Conservation (phyloP, 2,113 vertebrate genomes). For the Pygathrix nemaeus region DNA sequence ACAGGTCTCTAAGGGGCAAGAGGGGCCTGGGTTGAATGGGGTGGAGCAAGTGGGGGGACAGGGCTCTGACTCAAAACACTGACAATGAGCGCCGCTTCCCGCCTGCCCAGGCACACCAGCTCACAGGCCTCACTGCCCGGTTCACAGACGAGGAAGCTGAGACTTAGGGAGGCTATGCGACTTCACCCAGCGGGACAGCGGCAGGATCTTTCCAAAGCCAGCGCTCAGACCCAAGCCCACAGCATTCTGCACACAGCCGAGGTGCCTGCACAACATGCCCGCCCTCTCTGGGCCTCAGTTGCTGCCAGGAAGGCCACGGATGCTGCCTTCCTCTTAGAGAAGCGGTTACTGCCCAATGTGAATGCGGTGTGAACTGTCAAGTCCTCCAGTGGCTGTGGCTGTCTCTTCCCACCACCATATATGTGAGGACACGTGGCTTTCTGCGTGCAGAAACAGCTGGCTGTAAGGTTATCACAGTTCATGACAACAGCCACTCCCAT, state of each 20-base stretch:
- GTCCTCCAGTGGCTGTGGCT: accelerated
- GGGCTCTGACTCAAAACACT: neutral
- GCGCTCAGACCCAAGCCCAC: neutral
- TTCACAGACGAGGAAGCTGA: neutral
- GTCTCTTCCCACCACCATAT: neutral
- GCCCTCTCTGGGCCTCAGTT: neutral
- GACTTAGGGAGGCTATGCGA: neutral
- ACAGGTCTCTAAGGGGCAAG: neutral
- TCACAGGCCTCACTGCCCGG: accelerated
- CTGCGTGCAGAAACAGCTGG: neutral
- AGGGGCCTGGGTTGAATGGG: neutral
- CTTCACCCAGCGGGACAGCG: neutral
- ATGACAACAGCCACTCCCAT: accelerated
- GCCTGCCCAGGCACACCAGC: accelerated
- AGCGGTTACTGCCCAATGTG: accelerated
- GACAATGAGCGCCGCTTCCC: accelerated
- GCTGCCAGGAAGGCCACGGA: too few relatives aligned
- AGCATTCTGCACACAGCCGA: neutral
- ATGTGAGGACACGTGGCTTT: accelerated
- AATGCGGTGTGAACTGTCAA: accelerated
- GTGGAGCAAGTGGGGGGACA: accelerated
- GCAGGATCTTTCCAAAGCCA: neutral
- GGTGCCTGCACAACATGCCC: neutral
- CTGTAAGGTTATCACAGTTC: accelerated
- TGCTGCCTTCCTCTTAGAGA: neutral